These are phyloP conservation scores for Meloidogyne hapla DNA, from an alignment of 1,140 invertebrate species.

Conservation along the genomic window DNA sequence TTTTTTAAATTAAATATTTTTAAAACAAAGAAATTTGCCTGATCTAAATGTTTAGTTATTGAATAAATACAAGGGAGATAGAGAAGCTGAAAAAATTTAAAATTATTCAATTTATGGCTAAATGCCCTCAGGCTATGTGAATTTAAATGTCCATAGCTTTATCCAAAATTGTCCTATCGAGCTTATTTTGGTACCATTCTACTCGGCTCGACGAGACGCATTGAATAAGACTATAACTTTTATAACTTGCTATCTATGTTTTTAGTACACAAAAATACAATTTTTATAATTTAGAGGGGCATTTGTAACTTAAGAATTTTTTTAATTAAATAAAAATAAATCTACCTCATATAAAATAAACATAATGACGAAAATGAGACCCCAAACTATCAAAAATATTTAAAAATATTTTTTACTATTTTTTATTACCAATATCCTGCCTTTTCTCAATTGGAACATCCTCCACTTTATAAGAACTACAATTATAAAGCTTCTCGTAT, in stretches of 20 bases:
- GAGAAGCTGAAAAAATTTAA: neutral
- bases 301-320: no score
- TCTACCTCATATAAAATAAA: slow-evolving; percentile 24
- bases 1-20: no score
- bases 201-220: no score
- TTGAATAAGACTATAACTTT: no score
- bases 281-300: no score
- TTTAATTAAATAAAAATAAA: no score
- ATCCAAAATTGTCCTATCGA: no score
- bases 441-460: slow-evolving; percentile 20
- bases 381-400: neutral
- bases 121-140: neutral
- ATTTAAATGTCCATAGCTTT: no score
- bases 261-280: no score
- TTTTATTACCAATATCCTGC: neutral
- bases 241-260: no score
- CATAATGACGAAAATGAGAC: slow-evolving; percentile 14
- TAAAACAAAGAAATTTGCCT: neutral
- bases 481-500: slow-evolving; percentile 26
- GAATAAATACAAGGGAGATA: slow-evolving; percentile 1
- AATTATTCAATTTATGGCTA: neutral
- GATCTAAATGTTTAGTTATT: slow-evolving; percentile 21
- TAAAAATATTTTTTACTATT: neutral
- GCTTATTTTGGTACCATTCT: no score
- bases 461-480: slow-evolving; percentile 17